Conservation (phyloP, 2,888 invertebrate genomes). For the Drosophila melanosoma region DNA sequence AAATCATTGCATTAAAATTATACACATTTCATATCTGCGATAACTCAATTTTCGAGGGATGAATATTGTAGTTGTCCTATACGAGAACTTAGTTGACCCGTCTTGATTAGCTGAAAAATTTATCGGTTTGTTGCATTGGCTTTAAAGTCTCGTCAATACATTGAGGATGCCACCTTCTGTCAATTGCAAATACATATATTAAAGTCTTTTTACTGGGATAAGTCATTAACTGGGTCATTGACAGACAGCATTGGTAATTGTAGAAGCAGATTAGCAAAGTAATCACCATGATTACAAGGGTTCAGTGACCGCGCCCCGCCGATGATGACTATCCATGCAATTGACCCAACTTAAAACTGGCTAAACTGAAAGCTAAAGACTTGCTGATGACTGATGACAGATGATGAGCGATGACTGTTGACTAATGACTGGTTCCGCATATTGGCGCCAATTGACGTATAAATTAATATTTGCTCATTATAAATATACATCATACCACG, state of each 20-base stretch:
- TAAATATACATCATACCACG: not conserved
- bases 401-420: slow-evolving; percentile 3
- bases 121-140: not conserved
- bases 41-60: not conserved
- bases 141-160: not conserved
- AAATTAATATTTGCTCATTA: not conserved
- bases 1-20: not conserved
- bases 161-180: not conserved
- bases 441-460: not conserved
- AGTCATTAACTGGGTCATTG: not conserved
- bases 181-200: not conserved
- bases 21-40: not conserved
- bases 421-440: not conserved
- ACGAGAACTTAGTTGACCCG: not conserved
- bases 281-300: not conserved
- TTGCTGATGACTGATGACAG: not conserved
- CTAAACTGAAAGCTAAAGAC: not conserved
- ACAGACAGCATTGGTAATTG: not conserved
- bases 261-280: not conserved
- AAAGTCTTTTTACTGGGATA: not conserved
- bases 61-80: not conserved
- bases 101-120: not conserved
- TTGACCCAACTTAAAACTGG: not conserved
- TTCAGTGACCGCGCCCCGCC: not conserved
- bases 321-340: not conserved